Conservation (phyloP, 2,113 vertebrate genomes). For the Spheniscus mendiculus region DNA sequence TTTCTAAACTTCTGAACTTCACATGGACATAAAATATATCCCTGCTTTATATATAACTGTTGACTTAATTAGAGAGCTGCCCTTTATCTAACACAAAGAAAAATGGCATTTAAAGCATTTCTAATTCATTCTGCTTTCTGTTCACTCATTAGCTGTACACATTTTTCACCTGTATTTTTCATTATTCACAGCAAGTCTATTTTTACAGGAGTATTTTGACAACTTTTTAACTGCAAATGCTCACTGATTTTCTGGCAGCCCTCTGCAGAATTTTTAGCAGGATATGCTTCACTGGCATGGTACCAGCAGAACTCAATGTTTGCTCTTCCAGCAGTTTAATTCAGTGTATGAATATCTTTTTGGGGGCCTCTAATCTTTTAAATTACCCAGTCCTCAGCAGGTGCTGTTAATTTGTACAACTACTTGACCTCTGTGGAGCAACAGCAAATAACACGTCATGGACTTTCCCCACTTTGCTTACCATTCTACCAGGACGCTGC, state of each 20-base stretch:
- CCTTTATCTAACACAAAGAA: not conserved
- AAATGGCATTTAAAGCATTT: not conserved
- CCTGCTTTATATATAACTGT: not conserved
- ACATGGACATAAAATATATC: not conserved
- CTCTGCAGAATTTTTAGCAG: conserved; percentile 11
- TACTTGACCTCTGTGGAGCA: not conserved
- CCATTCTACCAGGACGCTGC: not conserved
- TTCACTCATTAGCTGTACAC: conserved; percentile 12
- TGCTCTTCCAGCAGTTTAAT: not conserved
- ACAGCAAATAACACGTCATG: not conserved
- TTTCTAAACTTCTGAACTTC: not conserved
- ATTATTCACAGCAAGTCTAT: conserved; percentile 41
- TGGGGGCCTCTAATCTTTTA: not conserved
- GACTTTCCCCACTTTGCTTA: not conserved
- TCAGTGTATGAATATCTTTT: not conserved
- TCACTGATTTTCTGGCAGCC: conserved; percentile 26
- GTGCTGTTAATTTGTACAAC: not conserved
- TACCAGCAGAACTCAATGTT: not conserved
- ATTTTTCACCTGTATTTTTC: conserved; percentile 45
- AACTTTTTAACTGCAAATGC: conserved; percentile 42
- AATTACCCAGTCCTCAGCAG: not conserved
- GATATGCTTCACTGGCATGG: not conserved
- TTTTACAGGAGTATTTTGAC: conserved; percentile 53
- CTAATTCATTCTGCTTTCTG: not conserved
- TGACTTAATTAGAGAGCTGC: not conserved